These are phyloP conservation scores for Pyrrhosoma nymphula DNA, from an alignment of 2,888 invertebrate genomes.

Conservation along the genomic window DNA sequence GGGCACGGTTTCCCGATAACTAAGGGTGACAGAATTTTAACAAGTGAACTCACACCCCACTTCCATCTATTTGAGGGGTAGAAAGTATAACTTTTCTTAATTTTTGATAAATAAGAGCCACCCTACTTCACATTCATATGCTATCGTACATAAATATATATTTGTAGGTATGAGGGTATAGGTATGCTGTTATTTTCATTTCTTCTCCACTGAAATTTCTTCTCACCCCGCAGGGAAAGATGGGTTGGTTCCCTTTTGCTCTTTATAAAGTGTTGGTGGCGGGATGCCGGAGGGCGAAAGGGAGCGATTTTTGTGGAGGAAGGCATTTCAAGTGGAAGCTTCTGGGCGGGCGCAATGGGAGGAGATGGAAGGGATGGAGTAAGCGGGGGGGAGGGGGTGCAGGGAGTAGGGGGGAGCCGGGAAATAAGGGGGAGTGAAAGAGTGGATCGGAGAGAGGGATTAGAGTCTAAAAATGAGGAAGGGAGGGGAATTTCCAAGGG, in stretches of 20 bases:
- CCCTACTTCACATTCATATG: too few species aligned
- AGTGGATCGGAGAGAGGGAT: background rate
- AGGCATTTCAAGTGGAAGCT: slow-evolving; percentile 18
- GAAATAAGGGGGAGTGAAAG: background rate
- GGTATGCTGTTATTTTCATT: background rate
- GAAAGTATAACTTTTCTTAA: too few species aligned
- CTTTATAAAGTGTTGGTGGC: background rate
- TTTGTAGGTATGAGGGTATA: too few species aligned
- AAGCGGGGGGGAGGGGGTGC: background rate
- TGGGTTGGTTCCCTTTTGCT: background rate
- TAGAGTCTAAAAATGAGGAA: background rate
- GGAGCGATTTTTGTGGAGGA: background rate
- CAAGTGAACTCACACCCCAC: too few species aligned
- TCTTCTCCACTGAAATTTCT: background rate
- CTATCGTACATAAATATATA: too few species aligned
- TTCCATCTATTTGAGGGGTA: too few species aligned
- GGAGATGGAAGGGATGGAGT: background rate
- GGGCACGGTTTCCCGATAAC: too few species aligned
- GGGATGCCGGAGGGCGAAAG: background rate
- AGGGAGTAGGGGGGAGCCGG: too few species aligned
- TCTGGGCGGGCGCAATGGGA: background rate
- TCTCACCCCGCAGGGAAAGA: background rate
- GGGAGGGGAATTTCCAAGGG: background rate
- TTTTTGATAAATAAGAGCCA: too few species aligned
- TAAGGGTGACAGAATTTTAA: too few species aligned